phyloP scores from a whole-genome alignment of 2,888 invertebrate species.

The Atrina japonica region DNA sequence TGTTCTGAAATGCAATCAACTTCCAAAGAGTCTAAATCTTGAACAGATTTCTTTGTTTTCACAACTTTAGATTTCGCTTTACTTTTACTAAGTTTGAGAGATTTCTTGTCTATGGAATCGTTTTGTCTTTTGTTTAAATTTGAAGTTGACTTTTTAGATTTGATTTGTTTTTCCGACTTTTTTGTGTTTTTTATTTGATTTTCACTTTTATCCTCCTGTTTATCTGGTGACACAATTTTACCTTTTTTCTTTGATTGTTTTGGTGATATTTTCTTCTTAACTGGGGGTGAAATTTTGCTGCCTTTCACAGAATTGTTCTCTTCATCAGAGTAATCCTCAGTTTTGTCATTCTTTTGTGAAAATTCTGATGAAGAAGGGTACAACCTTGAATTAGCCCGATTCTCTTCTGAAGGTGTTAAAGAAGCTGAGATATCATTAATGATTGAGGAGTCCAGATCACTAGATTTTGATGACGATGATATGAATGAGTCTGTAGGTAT shows the following conservation, averaged over 20 bases:
- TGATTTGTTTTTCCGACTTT: slow-evolving; percentile 5
- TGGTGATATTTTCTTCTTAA: slow-evolving; percentile 28
- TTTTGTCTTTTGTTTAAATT: background rate
- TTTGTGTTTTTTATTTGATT: slow-evolving; percentile 6
- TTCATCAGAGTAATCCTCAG: slow-evolving; percentile 2
- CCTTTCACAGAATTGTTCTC: slow-evolving; percentile 20
- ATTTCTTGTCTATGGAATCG: slow-evolving; percentile 6
- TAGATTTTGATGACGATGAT: slow-evolving; percentile 16
- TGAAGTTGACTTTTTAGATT: background rate
- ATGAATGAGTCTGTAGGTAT: slow-evolving; percentile 29
- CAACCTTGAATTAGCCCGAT: too few species aligned
- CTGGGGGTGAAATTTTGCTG: slow-evolving; percentile 5
- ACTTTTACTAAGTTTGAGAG: slow-evolving; percentile 6
- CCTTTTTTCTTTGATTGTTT: slow-evolving; percentile 30
- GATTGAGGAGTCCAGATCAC: slow-evolving; percentile 25
- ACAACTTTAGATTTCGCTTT: slow-evolving; percentile 28
- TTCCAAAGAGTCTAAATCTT: background rate
- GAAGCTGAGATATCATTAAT: background rate
- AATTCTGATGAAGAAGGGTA: too few species aligned
- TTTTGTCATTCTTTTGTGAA: background rate
- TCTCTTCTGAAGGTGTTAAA: background rate
- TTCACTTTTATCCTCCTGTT: slow-evolving; percentile 10
- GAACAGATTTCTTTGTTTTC: slow-evolving; percentile 6
- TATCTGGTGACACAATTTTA: slow-evolving; percentile 5
- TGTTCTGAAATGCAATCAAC: slow-evolving; percentile 2